Percentiles rank a stretch among this genome's conserved stretches.
These are phyloP conservation scores for Colletes gigas DNA, from an alignment of 1,140 invertebrate species.

Conservation along the genomic window DNA sequence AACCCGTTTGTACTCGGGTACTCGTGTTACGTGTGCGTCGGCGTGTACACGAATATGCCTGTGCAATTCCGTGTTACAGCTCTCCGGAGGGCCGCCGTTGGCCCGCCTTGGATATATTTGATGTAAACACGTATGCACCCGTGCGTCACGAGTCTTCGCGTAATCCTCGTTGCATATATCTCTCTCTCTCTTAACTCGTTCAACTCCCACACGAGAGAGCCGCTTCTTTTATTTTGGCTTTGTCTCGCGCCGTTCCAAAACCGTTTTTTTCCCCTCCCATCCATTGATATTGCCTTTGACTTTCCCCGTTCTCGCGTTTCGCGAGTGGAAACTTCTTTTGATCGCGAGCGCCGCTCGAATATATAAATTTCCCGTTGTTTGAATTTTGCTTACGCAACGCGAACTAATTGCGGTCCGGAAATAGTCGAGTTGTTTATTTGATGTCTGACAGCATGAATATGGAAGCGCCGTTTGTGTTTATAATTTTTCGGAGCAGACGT, in stretches of 20 bases:
- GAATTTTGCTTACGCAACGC: slow-evolving; percentile 9
- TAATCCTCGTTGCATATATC: background rate
- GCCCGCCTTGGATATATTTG: slow-evolving; percentile 48
- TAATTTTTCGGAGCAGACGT: background rate
- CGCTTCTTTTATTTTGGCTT: background rate
- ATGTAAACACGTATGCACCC: slow-evolving; percentile 48
- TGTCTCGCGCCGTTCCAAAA: background rate
- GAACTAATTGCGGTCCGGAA: background rate
- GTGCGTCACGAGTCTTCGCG: slow-evolving; percentile 8
- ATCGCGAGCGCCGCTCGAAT: background rate
- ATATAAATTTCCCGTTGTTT: background rate
- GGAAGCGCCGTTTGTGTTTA: background rate
- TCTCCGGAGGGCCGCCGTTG: slow-evolving; percentile 28
- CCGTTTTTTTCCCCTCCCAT: background rate
- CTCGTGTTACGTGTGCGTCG: background rate
- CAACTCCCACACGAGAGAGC: background rate
- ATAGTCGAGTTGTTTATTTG: background rate
- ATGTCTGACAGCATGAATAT: background rate
- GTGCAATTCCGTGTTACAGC: slow-evolving; percentile 49
- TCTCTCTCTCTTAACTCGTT: slow-evolving; percentile 1
- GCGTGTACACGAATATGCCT: background rate
- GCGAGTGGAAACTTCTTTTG: background rate
- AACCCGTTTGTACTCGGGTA: slow-evolving; percentile 31
- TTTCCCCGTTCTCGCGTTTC: background rate
- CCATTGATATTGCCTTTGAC: slow-evolving; percentile 20